Evolutionary conservation across 2,113 vertebrate genomes (phyloP).

Genomic region (Axis porcinus): DNA sequence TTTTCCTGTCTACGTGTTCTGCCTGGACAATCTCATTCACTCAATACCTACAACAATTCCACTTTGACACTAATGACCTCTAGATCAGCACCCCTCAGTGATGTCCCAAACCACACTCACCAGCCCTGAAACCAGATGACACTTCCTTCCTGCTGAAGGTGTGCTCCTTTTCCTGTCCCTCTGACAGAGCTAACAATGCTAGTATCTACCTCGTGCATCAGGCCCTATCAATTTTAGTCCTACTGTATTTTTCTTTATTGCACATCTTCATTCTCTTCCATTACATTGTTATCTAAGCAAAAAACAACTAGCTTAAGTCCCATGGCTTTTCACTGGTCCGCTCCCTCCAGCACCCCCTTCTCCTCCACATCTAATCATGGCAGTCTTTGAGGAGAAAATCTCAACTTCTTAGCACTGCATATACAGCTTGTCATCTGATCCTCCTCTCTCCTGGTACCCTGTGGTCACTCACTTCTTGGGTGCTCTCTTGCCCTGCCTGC

Average conservation of each 20-base stretch:
- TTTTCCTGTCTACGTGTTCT: background rate
- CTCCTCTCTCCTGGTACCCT: background rate
- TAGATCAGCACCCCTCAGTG: background rate
- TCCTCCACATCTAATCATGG: background rate
- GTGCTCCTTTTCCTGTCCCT: background rate
- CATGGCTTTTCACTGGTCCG: background rate
- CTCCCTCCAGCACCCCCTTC: background rate
- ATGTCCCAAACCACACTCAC: background rate
- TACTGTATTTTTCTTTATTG: background rate
- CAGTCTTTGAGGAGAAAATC: background rate
- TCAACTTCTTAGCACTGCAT: background rate
- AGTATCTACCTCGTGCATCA: background rate
- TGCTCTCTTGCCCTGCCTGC: accelerated
- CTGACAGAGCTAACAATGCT: background rate
- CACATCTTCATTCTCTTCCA: background rate
- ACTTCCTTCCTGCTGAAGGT: background rate
- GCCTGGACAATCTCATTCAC: background rate
- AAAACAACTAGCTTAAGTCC: background rate
- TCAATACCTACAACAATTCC: background rate
- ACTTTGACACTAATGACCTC: background rate
- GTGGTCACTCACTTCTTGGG: background rate
- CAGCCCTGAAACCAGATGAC: background rate
- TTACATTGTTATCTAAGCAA: background rate
- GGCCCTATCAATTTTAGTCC: background rate
- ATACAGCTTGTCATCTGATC: accelerated